phyloP scores from a whole-genome alignment of 2,888 invertebrate genomes.

The Apocheima hispidaria region DNA sequence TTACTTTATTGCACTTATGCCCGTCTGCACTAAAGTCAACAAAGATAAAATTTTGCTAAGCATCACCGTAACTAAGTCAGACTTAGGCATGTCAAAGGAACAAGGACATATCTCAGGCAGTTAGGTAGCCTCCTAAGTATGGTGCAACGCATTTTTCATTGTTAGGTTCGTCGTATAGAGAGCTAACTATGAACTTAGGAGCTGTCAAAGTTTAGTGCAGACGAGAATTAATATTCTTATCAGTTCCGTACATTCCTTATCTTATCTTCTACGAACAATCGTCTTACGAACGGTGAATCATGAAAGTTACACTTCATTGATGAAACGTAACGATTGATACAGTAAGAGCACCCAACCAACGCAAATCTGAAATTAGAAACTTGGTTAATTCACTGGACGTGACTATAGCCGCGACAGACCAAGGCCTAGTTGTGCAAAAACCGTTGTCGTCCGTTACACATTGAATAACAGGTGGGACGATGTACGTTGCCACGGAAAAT shows the following conservation, averaged over 20 bases:
- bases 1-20: constrained; percentile 3
- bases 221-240: constrained; percentile 25
- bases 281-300: constrained; percentile 35
- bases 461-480: constrained; percentile 57
- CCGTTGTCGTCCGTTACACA: constrained; percentile 73
- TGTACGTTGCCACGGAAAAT: constrained; percentile 50
- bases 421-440: constrained; percentile 76
- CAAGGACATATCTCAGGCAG: no score
- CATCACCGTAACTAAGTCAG: no score
- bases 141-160: no score
- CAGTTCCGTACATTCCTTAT: constrained; percentile 28
- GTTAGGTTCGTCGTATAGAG: no score
- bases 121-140: no score
- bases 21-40: no score
- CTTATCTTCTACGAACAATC: constrained; percentile 30
- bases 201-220: no score
- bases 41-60: no score
- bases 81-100: no score
- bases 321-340: constrained; percentile 43
- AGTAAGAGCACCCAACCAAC: constrained; percentile 38
- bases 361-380: constrained; percentile 60
- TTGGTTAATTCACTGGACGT: constrained; percentile 58
- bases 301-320: constrained; percentile 44
- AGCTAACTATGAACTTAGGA: no score
- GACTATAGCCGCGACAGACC: constrained; percentile 60